Base-by-base conservation (phyloP, 2,113 vertebrate genomes). In the Pandion haliaetus region DNA sequence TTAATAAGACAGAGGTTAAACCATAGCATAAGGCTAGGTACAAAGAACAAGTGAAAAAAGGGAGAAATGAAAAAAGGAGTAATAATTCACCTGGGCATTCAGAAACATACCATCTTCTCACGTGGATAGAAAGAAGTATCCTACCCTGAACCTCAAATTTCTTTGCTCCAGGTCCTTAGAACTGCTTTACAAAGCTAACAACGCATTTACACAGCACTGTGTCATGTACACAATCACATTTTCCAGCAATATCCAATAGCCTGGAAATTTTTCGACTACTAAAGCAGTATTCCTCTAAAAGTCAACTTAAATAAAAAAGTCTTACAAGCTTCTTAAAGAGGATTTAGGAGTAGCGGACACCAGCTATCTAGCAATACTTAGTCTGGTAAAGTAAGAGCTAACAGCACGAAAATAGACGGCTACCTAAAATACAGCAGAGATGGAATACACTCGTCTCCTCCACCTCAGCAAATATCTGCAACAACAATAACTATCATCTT, bases 181-280 rank as follows among this genome's bases (percentile, higher is more conserved):
- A 54, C 9, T 2, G 1, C 57, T 82, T 76, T n/a, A 66, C 20
- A 86, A 70, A 95, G 67, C 42, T 83, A 73, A 80, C 14, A 57
- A 24, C 63, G 42, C 1, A 0, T 62, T 91, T 82, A n/a, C 21
- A 38, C 14, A 54, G 6, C 17, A 45, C 49, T 4, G 1, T 13
- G 11, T 16, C 42, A 50, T 1, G 0, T 14, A 73, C 4, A 3
- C 8, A 4, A 57, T 23, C 42, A 10, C 6, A 3, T 77, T 86
- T 82, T 66, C 38, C 59, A 71, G 38, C 28, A 93, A 57, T 14
- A 87, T 17, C 47, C 24, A 21, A 10, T 4, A 57, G 63, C 24
- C 31, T 17, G 58, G 16, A 76, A 79, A 8, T 36, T 71, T 86
- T 49, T 79, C 15, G 23, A 9, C 44, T n/a, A 38, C 6, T 5